Evolutionary conservation across 2,888 invertebrate species (phyloP).

Genomic region (Busseola fusca): DNA sequence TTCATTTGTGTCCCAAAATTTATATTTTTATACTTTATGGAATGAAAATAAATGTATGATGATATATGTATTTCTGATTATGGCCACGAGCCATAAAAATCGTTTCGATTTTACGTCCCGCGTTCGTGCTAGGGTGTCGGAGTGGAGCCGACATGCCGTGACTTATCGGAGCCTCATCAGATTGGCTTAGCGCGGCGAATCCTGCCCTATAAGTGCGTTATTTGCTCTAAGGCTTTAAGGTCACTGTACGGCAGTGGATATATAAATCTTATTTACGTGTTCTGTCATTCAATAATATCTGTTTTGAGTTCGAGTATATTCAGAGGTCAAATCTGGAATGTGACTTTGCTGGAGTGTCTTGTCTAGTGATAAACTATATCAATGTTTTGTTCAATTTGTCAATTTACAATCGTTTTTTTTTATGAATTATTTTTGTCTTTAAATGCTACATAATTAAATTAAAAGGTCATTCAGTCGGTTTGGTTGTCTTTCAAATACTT

Average conservation of each 20-base stretch:
- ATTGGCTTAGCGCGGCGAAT: constrained; percentile 22
- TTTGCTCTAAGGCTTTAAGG: constrained; percentile 21
- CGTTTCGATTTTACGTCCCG: background rate
- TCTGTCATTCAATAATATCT: constrained; percentile 2
- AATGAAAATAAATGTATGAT: too few species aligned
- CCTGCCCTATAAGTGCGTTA: constrained; percentile 14
- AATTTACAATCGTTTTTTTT: background rate
- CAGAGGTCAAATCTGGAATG: too few species aligned
- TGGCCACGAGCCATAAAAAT: background rate
- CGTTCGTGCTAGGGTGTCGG: background rate
- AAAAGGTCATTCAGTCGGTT: too few species aligned
- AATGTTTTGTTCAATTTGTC: background rate
- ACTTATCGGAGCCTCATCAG: constrained; percentile 23
- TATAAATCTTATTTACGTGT: constrained; percentile 1
- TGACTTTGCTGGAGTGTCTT: background rate
- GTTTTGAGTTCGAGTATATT: background rate
- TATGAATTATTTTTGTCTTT: background rate
- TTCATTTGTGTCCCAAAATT: too few species aligned
- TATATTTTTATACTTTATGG: too few species aligned
- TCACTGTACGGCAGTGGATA: constrained; percentile 1
- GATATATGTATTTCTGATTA: too few species aligned
- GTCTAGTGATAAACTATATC: background rate
- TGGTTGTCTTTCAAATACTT: too few species aligned
- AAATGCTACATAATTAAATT: background rate
- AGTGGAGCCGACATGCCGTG: constrained; percentile 8